A percentile compares a stretch with the other conserved stretches of the same genome.
These are phyloP conservation scores for Crypturellus undulatus DNA, from an alignment of 2,113 vertebrate genomes.

Conservation along the genomic window DNA sequence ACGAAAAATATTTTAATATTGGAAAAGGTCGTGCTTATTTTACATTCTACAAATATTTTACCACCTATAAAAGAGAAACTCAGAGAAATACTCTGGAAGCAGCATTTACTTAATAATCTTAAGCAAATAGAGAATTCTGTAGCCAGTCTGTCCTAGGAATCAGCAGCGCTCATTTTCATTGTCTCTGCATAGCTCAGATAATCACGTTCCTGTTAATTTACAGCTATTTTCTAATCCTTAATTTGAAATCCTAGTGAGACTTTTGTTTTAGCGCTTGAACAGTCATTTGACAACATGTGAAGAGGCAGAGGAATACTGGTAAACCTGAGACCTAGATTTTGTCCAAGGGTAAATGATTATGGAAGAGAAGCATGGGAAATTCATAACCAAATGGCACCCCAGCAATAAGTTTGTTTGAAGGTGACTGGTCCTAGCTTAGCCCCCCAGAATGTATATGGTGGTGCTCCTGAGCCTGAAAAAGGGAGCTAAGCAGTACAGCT, in stretches of 20 bases:
- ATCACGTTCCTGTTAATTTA: constrained; percentile 40
- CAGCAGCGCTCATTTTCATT: constrained; percentile 4
- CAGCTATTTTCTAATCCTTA: neutral
- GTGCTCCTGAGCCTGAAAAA: neutral
- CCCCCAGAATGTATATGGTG: neutral
- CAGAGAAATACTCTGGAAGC: neutral
- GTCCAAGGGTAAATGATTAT: neutral
- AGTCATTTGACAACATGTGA: constrained; percentile 23
- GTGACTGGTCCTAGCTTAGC: neutral
- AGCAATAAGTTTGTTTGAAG: neutral
- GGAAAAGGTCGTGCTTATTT: neutral
- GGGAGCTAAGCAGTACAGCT: neutral
- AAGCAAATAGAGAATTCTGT: neutral
- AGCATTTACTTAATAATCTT: neutral
- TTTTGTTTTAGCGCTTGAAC: neutral
- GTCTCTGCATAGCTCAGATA: neutral
- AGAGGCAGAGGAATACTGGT: neutral
- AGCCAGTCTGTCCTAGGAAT: constrained; percentile 4
- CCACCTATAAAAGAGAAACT: neutral
- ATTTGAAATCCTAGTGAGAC: constrained; percentile 29
- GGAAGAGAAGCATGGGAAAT: neutral
- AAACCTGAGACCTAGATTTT: neutral
- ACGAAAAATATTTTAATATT: neutral
- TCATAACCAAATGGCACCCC: neutral
- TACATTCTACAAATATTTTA: neutral